Conservation (phyloP, 2,888 invertebrate species). For the Aphodius granarius region DNA sequence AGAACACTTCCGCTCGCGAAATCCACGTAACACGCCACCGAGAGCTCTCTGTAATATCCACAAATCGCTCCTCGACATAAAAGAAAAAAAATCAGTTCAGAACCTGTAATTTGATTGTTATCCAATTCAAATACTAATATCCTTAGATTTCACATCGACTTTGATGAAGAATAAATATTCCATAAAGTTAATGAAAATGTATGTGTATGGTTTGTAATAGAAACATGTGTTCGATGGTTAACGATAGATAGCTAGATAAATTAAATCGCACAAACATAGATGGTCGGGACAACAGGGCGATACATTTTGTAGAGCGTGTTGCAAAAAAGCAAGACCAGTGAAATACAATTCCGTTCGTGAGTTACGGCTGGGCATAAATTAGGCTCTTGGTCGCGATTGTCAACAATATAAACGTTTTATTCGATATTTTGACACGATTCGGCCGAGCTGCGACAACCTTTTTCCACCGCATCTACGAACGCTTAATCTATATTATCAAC, state of each 20-base stretch:
- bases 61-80: constrained; percentile 1
- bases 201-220: neutral
- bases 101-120: neutral
- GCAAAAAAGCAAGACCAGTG: constrained; percentile 9
- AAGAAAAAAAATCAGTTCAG: neutral
- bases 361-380: constrained; percentile 7
- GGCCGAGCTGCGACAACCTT: neutral
- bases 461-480: neutral
- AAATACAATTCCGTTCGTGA: constrained; percentile 11
- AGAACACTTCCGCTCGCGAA: neutral
- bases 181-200: neutral
- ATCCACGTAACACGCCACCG: constrained; percentile 2
- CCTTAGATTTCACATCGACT: too few species aligned
- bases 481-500: constrained; percentile 7
- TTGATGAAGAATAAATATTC: too few species aligned
- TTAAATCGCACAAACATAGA: constrained; percentile 12
- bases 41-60: neutral
- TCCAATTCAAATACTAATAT: too few species aligned
- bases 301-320: constrained; percentile 2
- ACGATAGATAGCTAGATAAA: constrained; percentile 1
- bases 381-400: constrained; percentile 11
- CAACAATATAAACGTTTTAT: constrained; percentile 14
- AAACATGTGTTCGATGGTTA: neutral
- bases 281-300: neutral
- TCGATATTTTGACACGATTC: constrained; percentile 10